phyloP scores from a whole-genome alignment of 1,140 invertebrate species.

The Pectinophora gossypiella region DNA sequence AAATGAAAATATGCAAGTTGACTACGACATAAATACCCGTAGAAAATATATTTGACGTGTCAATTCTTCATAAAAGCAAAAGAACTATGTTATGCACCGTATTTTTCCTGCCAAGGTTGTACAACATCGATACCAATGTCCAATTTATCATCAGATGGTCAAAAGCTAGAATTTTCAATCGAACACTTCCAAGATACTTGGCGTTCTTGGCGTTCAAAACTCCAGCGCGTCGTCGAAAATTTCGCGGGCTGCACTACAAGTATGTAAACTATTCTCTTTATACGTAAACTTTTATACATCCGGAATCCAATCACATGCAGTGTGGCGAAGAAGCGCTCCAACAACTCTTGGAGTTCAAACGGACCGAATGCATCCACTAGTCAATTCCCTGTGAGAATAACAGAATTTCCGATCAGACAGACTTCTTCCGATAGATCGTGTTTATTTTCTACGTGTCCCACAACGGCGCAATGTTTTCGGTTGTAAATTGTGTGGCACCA shows the following conservation, averaged over 20 bases:
- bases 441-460: not conserved
- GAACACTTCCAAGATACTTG: not conserved
- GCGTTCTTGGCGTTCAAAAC: too few relatives aligned
- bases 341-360: slow-evolving; percentile 32
- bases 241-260: slow-evolving; percentile 13
- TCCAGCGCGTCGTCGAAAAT: not conserved
- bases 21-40: too few relatives aligned
- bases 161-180: not conserved
- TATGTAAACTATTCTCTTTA: slow-evolving; percentile 47
- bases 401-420: slow-evolving; percentile 49
- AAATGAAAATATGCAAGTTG: too few relatives aligned
- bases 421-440: slow-evolving; percentile 28
- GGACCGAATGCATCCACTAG: slow-evolving; percentile 32
- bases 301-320: slow-evolving; percentile 49
- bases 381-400: slow-evolving; percentile 48
- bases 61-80: too few relatives aligned
- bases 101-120: too few relatives aligned
- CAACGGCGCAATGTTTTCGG: too few relatives aligned
- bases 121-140: too few relatives aligned
- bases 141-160: not conserved
- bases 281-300: slow-evolving; percentile 44
- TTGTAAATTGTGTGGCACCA: too few relatives aligned
- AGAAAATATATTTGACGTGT: too few relatives aligned
- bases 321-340: slow-evolving; percentile 16
- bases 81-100: not conserved